These are phyloP conservation scores for Anoncus sp. DNA, from an alignment of 2,888 invertebrate genomes.

Conservation along the genomic window DNA sequence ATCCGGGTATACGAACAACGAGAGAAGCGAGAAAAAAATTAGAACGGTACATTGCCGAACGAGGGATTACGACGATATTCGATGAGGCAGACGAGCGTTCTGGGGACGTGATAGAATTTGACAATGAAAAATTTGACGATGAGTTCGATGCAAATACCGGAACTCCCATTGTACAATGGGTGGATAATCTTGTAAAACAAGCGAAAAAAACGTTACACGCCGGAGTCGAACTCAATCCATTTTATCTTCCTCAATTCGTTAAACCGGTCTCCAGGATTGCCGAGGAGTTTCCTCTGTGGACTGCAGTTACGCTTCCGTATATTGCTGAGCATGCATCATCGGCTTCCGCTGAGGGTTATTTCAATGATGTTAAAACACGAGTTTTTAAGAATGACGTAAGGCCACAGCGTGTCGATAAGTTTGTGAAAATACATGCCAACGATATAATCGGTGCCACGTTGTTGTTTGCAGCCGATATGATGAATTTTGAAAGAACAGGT, in stretches of 20 bases:
- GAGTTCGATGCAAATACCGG: neutral
- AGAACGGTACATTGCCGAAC: too few species aligned
- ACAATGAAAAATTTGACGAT: neutral
- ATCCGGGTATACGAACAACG: neutral
- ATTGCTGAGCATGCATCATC: conserved; percentile 12
- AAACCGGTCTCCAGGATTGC: neutral
- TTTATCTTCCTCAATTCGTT: conserved; percentile 44
- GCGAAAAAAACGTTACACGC: neutral
- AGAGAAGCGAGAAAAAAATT: conserved; percentile 42
- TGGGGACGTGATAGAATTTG: conserved; percentile 2
- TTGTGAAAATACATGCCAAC: conserved; percentile 4
- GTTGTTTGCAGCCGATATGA: conserved; percentile 14
- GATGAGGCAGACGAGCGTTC: too few species aligned
- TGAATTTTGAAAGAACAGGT: neutral
- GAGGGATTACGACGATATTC: conserved; percentile 1
- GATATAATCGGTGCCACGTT: conserved; percentile 16
- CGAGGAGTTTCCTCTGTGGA: conserved; percentile 39
- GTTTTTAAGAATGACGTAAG: neutral
- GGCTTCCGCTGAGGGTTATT: conserved; percentile 27
- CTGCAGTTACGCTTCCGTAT: neutral
- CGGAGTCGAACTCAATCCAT: conserved; percentile 30
- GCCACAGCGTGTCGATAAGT: conserved; percentile 29
- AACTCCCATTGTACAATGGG: neutral
- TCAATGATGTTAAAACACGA: conserved; percentile 25
- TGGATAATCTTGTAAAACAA: neutral